Conservation (phyloP, 2,797 vertebrate species). For the Danio albolineatus region DNA sequence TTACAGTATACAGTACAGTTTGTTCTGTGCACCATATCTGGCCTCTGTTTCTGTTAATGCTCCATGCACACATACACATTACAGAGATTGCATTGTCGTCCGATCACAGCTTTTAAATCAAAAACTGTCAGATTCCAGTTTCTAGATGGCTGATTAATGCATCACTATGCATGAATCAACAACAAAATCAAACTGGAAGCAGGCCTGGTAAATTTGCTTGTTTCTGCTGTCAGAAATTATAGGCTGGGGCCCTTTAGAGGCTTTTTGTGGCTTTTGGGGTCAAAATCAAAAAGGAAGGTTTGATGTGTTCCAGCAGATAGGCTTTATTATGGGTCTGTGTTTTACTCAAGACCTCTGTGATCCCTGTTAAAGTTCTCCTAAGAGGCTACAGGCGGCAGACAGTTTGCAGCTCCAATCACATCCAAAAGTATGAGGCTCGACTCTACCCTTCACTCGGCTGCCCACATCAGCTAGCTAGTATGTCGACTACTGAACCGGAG, state of each 20-base stretch:
- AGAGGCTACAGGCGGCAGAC: conserved; percentile 32
- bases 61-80: no score
- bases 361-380: conserved; percentile 36
- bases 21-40: no score
- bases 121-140: no score
- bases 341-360: conserved; percentile 44
- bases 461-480: conserved; percentile 33
- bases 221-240: conserved; percentile 40
- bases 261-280: conserved; percentile 5
- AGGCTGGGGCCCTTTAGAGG: conserved; percentile 1
- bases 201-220: not conserved
- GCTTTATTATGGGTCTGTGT: conserved; percentile 28
- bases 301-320: conserved; percentile 24
- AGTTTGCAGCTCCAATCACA: conserved; percentile 40
- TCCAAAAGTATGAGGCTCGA: conserved; percentile 5
- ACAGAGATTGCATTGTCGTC: no score
- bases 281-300: conserved; percentile 15
- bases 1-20: no score
- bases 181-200: conserved; percentile 6
- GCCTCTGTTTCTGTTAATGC: no score
- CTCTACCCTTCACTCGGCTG: conserved; percentile 40
- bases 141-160: no score
- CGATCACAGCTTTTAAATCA: no score
- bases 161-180: no score
- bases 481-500: conserved; percentile 13